Conservation (phyloP, 1,140 invertebrate genomes). For the Drosophila erecta region DNA sequence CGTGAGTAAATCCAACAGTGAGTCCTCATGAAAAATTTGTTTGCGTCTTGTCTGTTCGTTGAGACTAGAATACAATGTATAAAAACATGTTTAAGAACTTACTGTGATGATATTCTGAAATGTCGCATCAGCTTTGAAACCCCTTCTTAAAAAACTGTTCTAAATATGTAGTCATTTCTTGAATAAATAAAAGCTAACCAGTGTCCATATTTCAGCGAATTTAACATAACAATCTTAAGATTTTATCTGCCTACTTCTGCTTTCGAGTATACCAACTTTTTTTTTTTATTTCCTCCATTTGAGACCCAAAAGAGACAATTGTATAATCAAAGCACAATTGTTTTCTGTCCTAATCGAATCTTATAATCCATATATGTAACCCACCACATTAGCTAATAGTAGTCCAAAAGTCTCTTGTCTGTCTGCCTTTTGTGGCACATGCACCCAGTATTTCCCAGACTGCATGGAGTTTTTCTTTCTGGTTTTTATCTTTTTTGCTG, state of each 20-base stretch:
- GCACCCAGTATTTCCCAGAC: constrained; percentile 37
- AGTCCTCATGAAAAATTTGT: constrained; percentile 3
- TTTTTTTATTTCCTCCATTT: not conserved
- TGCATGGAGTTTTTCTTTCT: constrained; percentile 31
- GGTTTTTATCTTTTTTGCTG: constrained; percentile 14
- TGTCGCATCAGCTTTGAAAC: not conserved
- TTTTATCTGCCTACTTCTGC: not conserved
- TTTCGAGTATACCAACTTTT: not conserved
- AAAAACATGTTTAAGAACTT: not conserved
- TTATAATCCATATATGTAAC: constrained; percentile 23
- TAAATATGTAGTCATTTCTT: not conserved
- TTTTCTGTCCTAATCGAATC: constrained; percentile 20
- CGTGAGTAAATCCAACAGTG: constrained; percentile 16
- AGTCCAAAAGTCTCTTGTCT: constrained; percentile 39
- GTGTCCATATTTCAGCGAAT: not conserved
- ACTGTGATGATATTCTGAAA: not conserved
- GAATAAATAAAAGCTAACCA: not conserved
- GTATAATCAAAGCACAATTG: constrained; percentile 6
- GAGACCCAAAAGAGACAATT: not conserved
- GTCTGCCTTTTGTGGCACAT: constrained; percentile 35
- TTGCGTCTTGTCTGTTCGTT: constrained; percentile 1
- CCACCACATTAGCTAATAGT: constrained; percentile 36
- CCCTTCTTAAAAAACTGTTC: no score
- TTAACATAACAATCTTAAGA: not conserved
- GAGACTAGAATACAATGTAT: constrained; percentile 1